Conservation (phyloP, 2,113 vertebrate species). For the Irena cyanogastra region DNA sequence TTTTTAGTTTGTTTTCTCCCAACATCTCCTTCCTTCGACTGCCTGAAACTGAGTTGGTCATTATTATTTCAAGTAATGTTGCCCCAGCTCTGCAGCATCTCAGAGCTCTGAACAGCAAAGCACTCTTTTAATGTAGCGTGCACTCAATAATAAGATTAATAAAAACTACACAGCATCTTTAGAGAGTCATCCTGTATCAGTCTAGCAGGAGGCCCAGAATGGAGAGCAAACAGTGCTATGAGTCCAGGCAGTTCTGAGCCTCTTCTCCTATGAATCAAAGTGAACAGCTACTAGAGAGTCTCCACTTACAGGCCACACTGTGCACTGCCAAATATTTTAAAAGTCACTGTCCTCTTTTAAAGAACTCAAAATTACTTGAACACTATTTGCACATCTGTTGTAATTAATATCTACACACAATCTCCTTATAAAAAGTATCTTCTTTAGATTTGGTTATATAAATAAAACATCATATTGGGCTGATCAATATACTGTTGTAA, state of each 20-base stretch:
- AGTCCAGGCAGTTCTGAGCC: neutral
- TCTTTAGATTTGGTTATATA: neutral
- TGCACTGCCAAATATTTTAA: neutral
- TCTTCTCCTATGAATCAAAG: neutral
- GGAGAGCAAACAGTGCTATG: neutral
- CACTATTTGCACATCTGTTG: neutral
- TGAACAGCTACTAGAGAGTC: neutral
- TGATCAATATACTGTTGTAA: neutral
- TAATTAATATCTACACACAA: neutral
- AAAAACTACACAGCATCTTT: neutral
- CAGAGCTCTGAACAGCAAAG: neutral
- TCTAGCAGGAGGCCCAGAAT: neutral
- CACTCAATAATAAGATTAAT: neutral
- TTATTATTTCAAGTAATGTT: neutral
- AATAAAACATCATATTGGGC: neutral
- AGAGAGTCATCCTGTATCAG: neutral
- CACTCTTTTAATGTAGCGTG: neutral
- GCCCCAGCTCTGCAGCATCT: neutral
- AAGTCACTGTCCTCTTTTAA: neutral
- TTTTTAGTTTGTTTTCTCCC: neutral
- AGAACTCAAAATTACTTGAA: neutral
- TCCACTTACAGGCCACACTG: neutral
- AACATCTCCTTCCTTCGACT: neutral
- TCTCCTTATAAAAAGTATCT: neutral
- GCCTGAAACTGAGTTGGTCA: neutral